A percentile compares a stretch with the other conserved stretches of the same genome.
Conservation (phyloP, 35 echinoderm and acorn worm species). For the Diadema setosum region DNA sequence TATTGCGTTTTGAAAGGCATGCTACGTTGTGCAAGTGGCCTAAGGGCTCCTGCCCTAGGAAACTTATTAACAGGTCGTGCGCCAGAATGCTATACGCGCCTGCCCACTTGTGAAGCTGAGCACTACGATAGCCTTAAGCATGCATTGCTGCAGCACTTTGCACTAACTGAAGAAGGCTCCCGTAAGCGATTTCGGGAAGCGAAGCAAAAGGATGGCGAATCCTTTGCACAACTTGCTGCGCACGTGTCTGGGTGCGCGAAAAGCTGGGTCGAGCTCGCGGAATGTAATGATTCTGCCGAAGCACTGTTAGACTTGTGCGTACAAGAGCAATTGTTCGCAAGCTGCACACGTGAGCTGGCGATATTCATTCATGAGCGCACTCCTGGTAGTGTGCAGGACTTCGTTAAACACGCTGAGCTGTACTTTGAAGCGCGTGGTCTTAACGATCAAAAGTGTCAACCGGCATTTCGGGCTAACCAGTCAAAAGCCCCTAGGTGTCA, state of each 20-base stretch:
- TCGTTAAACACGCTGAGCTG: too few relatives aligned
- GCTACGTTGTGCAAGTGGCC: background rate
- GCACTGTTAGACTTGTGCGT: too few relatives aligned
- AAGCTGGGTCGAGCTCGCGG: too few relatives aligned
- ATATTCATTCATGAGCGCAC: background rate
- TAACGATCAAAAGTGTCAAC: background rate
- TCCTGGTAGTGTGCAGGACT: too few relatives aligned
- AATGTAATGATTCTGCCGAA: too few relatives aligned
- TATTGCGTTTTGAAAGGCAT: background rate
- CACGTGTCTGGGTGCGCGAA: background rate
- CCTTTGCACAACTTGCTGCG: background rate
- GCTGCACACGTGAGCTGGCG: too few relatives aligned
- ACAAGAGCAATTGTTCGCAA: too few relatives aligned
- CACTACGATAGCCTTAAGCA: background rate
- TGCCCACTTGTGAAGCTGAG: background rate
- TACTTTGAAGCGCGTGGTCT: background rate
- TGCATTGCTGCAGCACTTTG: constrained; percentile 12
- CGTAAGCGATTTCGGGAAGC: background rate
- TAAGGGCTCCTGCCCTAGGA: background rate
- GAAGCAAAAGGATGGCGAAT: constrained; percentile 5
- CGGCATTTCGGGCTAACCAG: background rate
- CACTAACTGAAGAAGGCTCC: constrained; percentile 31
- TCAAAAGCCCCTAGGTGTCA: background rate
- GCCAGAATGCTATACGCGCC: background rate
- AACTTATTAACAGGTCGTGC: background rate